Conservation (phyloP, 2,888 invertebrate genomes). For the Idaea straminata region DNA sequence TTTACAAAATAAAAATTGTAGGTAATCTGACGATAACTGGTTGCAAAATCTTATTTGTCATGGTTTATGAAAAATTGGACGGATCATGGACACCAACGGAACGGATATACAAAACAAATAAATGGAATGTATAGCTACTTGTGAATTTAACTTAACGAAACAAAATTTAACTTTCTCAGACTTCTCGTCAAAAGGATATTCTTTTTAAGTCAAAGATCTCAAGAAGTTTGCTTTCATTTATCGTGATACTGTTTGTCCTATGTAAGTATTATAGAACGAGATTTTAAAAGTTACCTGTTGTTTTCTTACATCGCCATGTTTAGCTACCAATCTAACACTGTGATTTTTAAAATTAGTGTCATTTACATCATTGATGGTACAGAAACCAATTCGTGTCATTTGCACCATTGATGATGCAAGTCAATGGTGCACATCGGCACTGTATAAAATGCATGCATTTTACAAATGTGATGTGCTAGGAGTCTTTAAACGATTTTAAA, state of each 20-base stretch:
- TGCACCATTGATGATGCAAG: no score
- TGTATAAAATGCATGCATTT: no score
- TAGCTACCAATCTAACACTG: no score
- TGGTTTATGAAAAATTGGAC: background rate
- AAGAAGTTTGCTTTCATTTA: constrained; percentile 41
- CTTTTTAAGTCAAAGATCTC: constrained; percentile 34
- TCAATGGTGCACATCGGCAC: no score
- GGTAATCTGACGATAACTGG: no score
- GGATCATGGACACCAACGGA: constrained; percentile 14
- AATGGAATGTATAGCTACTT: constrained; percentile 22
- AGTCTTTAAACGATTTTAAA: no score
- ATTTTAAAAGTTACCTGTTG: background rate
- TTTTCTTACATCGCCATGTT: background rate
- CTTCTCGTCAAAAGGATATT: constrained; percentile 26
- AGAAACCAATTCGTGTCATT: no score
- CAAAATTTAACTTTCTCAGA: constrained; percentile 29
- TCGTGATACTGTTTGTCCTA: constrained; percentile 18
- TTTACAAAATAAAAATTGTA: no score
- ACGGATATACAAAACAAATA: constrained; percentile 23
- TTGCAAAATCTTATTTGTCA: no score
- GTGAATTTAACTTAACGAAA: constrained; percentile 27
- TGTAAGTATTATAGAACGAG: background rate
- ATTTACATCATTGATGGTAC: no score
- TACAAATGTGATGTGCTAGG: no score
- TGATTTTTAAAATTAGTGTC: no score